Conservation (phyloP, 2,113 vertebrate species). For the Holacanthus passer region DNA sequence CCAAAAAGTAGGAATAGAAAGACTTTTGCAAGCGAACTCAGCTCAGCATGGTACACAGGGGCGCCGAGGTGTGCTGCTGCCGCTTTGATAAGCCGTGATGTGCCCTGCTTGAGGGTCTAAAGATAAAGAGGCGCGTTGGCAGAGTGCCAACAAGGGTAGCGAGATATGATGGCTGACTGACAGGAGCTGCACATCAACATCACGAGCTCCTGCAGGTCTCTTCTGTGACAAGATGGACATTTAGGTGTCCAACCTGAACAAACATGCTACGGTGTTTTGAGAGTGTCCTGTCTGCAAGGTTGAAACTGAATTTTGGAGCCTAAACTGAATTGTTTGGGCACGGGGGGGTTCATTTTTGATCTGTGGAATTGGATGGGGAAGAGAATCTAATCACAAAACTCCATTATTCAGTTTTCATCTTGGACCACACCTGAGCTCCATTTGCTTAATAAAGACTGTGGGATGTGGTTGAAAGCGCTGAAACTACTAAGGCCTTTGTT, state of each 20-base stretch:
- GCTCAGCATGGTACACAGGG: conserved; percentile 24
- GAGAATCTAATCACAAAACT: conserved; percentile 23
- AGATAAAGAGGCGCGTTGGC: conserved; percentile 65
- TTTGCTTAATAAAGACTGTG: conserved; percentile 23
- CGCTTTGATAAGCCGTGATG: conserved; percentile 55
- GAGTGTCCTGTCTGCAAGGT: neutral
- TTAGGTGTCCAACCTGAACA: neutral
- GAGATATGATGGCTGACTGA: conserved; percentile 45
- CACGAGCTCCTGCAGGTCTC: conserved; percentile 7
- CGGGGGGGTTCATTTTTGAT: neutral
- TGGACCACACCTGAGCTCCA: conserved; percentile 33
- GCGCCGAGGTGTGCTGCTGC: conserved; percentile 31
- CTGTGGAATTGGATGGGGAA: neutral
- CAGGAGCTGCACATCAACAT: conserved; percentile 15
- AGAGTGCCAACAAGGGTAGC: conserved; percentile 26
- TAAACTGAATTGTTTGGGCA: neutral
- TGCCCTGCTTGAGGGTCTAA: conserved; percentile 55
- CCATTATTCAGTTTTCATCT: conserved; percentile 24
- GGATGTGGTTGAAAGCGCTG: conserved; percentile 17
- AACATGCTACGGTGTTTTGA: neutral
- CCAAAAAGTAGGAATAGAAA: neutral
- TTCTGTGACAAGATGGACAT: neutral
- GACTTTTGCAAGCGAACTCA: conserved; percentile 15
- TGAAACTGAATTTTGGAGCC: conserved; percentile 2
- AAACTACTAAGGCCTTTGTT: neutral